These are phyloP conservation scores for Pelosia muscerda DNA, from an alignment of 2,888 invertebrate genomes.

Conservation along the genomic window DNA sequence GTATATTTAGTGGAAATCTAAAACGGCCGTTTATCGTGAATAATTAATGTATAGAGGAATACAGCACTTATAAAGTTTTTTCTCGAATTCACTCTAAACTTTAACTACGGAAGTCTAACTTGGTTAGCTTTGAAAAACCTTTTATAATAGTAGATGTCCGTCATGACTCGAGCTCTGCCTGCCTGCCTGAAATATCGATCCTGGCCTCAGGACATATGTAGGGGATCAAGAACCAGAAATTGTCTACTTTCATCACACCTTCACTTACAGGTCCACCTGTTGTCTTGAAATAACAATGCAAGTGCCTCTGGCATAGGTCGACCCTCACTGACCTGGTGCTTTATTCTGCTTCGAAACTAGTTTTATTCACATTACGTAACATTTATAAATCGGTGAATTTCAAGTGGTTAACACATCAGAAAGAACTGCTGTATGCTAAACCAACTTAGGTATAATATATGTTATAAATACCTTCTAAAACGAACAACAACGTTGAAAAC, in stretches of 20 bases:
- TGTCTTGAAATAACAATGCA: no score
- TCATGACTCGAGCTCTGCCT: not conserved
- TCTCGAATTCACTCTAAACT: not conserved
- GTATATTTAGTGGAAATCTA: not conserved
- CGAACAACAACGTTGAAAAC: not conserved
- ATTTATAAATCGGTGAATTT: not conserved
- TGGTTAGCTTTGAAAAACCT: no score
- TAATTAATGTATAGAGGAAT: not conserved
- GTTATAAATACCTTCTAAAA: not conserved
- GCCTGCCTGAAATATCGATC: not conserved
- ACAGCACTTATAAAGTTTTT: not conserved
- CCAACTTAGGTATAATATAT: not conserved
- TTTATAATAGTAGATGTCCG: no score
- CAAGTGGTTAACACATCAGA: not conserved
- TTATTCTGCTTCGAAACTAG: not conserved
- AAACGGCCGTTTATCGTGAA: not conserved
- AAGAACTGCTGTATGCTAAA: not conserved
- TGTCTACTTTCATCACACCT: not conserved
- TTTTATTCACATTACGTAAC: not conserved
- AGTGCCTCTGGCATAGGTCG: not conserved
- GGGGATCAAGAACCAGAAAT: not conserved
- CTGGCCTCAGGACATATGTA: not conserved
- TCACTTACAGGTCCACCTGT: not conserved
- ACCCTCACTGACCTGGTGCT: not conserved
- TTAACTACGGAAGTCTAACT: not conserved